A percentile compares a stretch with the other conserved stretches of the same genome.
phyloP scores from a whole-genome alignment of 2,797 vertebrate species.

The Amblyopsis hoosieri region DNA sequence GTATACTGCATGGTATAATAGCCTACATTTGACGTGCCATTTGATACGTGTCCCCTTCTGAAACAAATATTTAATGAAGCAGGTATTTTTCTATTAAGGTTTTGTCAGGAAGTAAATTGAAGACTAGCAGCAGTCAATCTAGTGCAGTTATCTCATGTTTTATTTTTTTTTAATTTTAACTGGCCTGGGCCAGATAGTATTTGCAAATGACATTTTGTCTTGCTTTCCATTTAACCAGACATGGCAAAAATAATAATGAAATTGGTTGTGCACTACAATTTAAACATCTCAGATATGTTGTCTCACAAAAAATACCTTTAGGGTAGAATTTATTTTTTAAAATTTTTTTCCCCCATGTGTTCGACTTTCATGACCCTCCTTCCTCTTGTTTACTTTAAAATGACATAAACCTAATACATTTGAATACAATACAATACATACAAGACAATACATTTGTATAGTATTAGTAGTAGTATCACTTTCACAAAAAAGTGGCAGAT shows the following conservation, averaged over 20 bases:
- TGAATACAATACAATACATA: too few species aligned
- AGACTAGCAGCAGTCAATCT: background rate
- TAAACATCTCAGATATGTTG: too few species aligned
- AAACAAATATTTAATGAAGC: constrained; percentile 2
- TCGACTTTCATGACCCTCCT: too few species aligned
- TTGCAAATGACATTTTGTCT: background rate
- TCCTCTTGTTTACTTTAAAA: too few species aligned
- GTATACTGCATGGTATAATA: background rate
- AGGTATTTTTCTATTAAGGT: too few species aligned
- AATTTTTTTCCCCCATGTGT: background rate
- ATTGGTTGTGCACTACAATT: too few species aligned
- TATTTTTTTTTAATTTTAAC: background rate
- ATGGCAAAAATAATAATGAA: too few species aligned
- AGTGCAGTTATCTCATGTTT: constrained; percentile 5
- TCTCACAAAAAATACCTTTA: background rate
- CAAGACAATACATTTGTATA: too few species aligned
- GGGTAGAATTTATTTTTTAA: background rate
- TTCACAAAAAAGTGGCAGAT: background rate
- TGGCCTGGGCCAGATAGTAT: background rate
- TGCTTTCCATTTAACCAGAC: background rate
- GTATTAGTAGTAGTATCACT: too few species aligned
- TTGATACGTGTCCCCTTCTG: background rate
- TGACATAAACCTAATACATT: too few species aligned
- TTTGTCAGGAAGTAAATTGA: too few species aligned
- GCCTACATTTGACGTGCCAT: background rate